Conservation (phyloP, 2,113 vertebrate species). For the Paratilapia polleni region DNA sequence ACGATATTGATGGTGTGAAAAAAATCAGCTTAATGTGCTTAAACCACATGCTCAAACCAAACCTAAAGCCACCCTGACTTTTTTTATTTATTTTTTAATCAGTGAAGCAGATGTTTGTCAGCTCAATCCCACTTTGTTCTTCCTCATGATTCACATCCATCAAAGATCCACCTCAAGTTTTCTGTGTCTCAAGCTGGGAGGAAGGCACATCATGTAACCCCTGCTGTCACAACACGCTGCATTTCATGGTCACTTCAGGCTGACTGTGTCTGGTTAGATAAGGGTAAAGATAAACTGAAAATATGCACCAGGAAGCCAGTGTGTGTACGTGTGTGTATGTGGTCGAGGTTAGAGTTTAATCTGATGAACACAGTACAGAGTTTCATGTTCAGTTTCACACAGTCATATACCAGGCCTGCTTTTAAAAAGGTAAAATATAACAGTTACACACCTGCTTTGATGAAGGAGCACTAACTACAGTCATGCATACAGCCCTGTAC, state of each 20-base stretch:
- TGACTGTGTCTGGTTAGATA: conserved; percentile 3
- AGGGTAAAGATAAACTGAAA: background rate
- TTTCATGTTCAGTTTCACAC: conserved; percentile 3
- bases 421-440: background rate
- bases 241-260: background rate
- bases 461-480: background rate
- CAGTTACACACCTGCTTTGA: background rate
- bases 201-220: background rate
- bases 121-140: background rate
- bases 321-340: background rate
- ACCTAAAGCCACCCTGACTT: too few relatives aligned
- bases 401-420: background rate
- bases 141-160: background rate
- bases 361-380: background rate
- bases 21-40: background rate
- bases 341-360: background rate
- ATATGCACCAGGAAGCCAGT: background rate
- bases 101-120: background rate
- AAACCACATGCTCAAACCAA: background rate
- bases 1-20: background rate
- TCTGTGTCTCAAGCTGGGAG: background rate
- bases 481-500: background rate
- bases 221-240: background rate
- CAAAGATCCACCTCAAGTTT: background rate
- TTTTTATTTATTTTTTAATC: background rate